Percentiles rank a stretch among this genome's conserved stretches.
phyloP scores from a whole-genome alignment of 2,888 invertebrate genomes.

The Meta bourneti region DNA sequence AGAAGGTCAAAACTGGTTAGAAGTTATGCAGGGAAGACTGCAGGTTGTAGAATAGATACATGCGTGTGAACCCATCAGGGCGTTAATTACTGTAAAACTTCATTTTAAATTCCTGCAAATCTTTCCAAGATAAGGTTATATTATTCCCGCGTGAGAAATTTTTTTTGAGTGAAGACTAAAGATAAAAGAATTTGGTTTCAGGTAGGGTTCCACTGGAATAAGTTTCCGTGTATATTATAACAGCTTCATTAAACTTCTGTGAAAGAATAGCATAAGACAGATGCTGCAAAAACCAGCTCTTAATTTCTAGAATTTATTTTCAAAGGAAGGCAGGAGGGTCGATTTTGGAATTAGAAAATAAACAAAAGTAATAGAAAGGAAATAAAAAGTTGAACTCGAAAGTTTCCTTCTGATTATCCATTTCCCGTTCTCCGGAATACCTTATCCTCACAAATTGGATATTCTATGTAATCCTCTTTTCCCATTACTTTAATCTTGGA shows the following conservation, averaged over 20 bases:
- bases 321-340: slow-evolving; percentile 19
- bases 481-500: slow-evolving; percentile 59
- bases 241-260: slow-evolving; percentile 38
- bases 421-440: slow-evolving; percentile 46
- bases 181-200: too few relatives aligned
- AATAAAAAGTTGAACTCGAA: slow-evolving; percentile 15
- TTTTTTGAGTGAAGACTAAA: too few relatives aligned
- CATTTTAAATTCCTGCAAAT: too few relatives aligned
- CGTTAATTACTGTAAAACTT: too few relatives aligned
- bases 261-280: slow-evolving; percentile 17
- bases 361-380: slow-evolving; percentile 7
- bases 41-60: too few relatives aligned
- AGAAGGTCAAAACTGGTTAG: too few relatives aligned
- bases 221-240: slow-evolving; percentile 22
- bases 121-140: too few relatives aligned
- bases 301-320: slow-evolving; percentile 59
- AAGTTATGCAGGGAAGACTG: too few relatives aligned
- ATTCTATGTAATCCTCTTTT: slow-evolving; percentile 55
- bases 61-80: too few relatives aligned
- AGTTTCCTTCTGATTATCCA: slow-evolving; percentile 56
- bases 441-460: slow-evolving; percentile 59
- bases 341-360: slow-evolving; percentile 23
- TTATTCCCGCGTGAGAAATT: too few relatives aligned
- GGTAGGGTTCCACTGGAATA: not conserved
- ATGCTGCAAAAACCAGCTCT: slow-evolving; percentile 11